These are phyloP conservation scores for Drosophila diplacantha DNA, from an alignment of 2,888 invertebrate species.

Conservation along the genomic window DNA sequence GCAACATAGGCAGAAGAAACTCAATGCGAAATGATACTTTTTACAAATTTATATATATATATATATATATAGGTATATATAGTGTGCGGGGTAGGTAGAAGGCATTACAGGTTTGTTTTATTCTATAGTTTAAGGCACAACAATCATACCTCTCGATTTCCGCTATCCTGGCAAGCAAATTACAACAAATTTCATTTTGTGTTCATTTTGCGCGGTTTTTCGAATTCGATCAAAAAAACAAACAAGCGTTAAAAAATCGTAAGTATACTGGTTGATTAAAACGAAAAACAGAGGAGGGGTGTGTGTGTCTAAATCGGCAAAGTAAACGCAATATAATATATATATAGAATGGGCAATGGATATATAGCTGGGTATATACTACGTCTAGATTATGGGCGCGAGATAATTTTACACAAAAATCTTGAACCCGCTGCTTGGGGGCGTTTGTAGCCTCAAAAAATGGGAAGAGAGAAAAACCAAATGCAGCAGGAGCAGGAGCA, in stretches of 20 bases:
- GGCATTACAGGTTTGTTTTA: constrained; percentile 63
- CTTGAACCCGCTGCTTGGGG: constrained; percentile 8
- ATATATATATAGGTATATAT: constrained; percentile 4
- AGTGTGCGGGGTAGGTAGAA: constrained; percentile 21
- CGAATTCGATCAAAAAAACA: constrained; percentile 70
- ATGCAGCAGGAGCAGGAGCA: constrained; percentile 19
- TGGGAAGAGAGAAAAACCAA: constrained; percentile 5
- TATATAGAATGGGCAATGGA: constrained; percentile 14
- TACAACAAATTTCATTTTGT: constrained; percentile 76
- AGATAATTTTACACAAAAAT: constrained; percentile 14
- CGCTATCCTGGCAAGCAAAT: constrained; percentile 83
- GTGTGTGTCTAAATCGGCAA: constrained; percentile 22
- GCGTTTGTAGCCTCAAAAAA: constrained; percentile 13
- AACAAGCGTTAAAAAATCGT: constrained; percentile 63
- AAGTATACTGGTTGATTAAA: constrained; percentile 47
- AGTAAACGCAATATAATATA: constrained; percentile 10
- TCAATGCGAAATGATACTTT: constrained; percentile 8
- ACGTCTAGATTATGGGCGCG: constrained; percentile 21
- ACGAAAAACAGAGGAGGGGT: constrained; percentile 9
- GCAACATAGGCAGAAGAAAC: constrained; percentile 11
- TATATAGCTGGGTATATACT: constrained; percentile 14
- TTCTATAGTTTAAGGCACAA: constrained; percentile 69
- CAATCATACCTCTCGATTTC: constrained; percentile 83
- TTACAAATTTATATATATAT: constrained; percentile 10
- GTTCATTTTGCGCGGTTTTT: constrained; percentile 64